Conservation (phyloP, 2,113 vertebrate genomes). For the Ciconia maguari region DNA sequence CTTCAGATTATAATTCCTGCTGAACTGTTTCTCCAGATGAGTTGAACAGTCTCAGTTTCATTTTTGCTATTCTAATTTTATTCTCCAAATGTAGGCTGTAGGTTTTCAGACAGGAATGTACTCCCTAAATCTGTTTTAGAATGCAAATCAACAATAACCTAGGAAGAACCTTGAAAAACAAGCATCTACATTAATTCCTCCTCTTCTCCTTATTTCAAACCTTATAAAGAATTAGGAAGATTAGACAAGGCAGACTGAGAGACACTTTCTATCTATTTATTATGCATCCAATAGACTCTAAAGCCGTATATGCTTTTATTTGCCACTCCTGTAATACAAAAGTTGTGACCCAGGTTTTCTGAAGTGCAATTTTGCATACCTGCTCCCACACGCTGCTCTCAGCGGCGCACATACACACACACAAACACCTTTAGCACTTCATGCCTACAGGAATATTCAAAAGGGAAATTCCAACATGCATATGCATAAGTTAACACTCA, state of each 20-base stretch:
- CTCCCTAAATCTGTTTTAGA: background rate
- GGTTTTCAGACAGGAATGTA: background rate
- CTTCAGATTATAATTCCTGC: conserved; percentile 1
- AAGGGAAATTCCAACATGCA: conserved; percentile 41
- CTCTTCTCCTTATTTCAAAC: background rate
- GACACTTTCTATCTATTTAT: background rate
- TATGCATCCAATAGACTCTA: background rate
- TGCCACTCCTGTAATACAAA: background rate
- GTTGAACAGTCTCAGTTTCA: background rate
- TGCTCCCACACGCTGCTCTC: background rate
- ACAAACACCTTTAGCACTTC: background rate
- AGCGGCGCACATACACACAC: background rate
- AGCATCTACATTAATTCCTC: background rate
- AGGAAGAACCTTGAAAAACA: conserved; percentile 41
- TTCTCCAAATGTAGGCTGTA: background rate
- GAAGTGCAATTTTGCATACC: background rate
- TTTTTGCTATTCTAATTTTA: conserved; percentile 7
- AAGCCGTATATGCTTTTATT: background rate
- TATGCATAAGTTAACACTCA: conserved; percentile 1
- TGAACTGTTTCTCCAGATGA: conserved; percentile 31
- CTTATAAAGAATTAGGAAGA: background rate
- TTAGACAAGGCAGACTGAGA: background rate
- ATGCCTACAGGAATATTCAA: background rate
- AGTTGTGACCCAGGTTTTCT: background rate
- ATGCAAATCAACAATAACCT: conserved; percentile 14